Evolutionary conservation across 2,888 invertebrate genomes (phyloP).

Genomic region (Harpagoxenus sublaevis): DNA sequence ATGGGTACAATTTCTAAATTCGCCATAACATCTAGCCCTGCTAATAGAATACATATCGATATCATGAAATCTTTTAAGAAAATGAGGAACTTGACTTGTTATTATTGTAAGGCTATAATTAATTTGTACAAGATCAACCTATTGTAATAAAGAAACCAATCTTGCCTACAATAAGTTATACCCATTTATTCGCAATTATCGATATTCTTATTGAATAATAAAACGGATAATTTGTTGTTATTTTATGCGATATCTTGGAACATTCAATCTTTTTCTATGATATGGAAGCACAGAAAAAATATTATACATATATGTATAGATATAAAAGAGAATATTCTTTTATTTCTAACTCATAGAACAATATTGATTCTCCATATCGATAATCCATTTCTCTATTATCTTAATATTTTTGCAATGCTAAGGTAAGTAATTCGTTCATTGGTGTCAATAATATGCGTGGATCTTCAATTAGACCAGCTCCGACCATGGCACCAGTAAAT

Average conservation of each 20-base stretch:
- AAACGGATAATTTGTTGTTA: slow-evolving; percentile 3
- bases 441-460: slow-evolving; percentile 94
- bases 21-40: slow-evolving; percentile 80
- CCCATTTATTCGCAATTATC: not conserved
- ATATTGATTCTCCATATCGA: not conserved
- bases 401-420: slow-evolving; percentile 91
- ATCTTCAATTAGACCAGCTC: slow-evolving; percentile 97
- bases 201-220: slow-evolving; percentile 20
- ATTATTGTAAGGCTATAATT: slow-evolving; percentile 84
- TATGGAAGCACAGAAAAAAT: not conserved
- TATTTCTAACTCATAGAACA: slow-evolving; percentile 23
- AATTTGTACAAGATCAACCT: slow-evolving; percentile 85
- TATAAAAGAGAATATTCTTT: slow-evolving; percentile 7
- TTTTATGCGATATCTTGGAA: not conserved
- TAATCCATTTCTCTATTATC: not conserved
- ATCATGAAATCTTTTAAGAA: slow-evolving; percentile 77
- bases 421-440: slow-evolving; percentile 94
- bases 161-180: slow-evolving; percentile 78
- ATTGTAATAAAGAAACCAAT: slow-evolving; percentile 85
- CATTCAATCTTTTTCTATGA: not conserved
- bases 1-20: slow-evolving; percentile 81
- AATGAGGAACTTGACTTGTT: slow-evolving; percentile 82
- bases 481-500: slow-evolving; percentile 97
- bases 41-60: slow-evolving; percentile 84
- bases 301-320: not conserved